Conservation (phyloP, 92 coral and sea anemone genomes). For the Actinostola sp. region DNA sequence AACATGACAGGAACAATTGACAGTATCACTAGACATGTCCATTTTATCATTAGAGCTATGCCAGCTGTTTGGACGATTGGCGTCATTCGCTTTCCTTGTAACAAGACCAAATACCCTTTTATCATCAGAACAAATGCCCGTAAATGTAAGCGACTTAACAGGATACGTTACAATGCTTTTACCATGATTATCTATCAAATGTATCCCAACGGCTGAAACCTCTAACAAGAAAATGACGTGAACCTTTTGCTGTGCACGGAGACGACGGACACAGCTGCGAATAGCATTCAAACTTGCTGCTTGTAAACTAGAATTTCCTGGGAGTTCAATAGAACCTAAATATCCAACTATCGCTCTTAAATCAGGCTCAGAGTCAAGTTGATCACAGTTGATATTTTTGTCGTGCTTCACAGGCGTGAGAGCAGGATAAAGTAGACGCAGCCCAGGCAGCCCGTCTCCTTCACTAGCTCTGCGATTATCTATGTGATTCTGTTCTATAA, state of each 20-base stretch:
- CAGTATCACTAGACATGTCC: slow-evolving; percentile 51
- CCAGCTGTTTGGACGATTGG: slow-evolving; percentile 51
- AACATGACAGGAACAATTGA: slow-evolving; percentile 93
- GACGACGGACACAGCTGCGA: slow-evolving; percentile 86
- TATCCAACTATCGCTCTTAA: slow-evolving; percentile 81
- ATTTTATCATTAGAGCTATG: slow-evolving; percentile 54
- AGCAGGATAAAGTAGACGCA: slow-evolving; percentile 57
- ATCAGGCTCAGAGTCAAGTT: slow-evolving; percentile 49
- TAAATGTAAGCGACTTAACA: slow-evolving; percentile 75
- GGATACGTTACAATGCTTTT: slow-evolving; percentile 85
- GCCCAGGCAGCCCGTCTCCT: slow-evolving; percentile 50
- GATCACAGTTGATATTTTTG: slow-evolving; percentile 16
- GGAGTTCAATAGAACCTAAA: slow-evolving; percentile 93
- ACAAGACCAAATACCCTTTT: slow-evolving; percentile 91
- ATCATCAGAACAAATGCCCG: slow-evolving; percentile 93
- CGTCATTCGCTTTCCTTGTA: slow-evolving; percentile 70
- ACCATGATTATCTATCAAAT: slow-evolving; percentile 63
- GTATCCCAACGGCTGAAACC: slow-evolving; percentile 71
- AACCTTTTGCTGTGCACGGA: slow-evolving; percentile 79
- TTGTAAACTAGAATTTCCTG: slow-evolving; percentile 73
- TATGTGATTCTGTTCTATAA: slow-evolving; percentile 48
- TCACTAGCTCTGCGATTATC: slow-evolving; percentile 57
- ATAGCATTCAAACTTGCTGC: slow-evolving; percentile 78
- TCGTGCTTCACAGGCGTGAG: slow-evolving; percentile 43
- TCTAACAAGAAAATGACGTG: slow-evolving; percentile 78